These are phyloP conservation scores for Charina bottae DNA, from an alignment of 2,113 vertebrate species.

Conservation along the genomic window DNA sequence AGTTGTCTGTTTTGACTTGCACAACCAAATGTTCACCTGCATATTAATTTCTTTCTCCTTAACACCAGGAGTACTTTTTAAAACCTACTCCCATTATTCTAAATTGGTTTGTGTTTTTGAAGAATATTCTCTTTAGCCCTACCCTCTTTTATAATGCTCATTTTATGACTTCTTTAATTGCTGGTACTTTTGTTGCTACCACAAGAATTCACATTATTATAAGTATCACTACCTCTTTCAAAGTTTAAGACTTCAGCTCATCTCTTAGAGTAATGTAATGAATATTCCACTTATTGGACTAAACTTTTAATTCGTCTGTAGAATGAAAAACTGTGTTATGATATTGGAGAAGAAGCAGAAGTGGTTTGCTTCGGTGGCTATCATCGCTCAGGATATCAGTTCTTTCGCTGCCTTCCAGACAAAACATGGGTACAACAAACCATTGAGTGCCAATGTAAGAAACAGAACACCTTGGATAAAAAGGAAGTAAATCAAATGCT, in stretches of 20 bases:
- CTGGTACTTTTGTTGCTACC: not conserved
- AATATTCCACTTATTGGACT: not conserved
- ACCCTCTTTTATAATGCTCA: not conserved
- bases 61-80: not conserved
- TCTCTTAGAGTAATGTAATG: not conserved
- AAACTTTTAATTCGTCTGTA: conserved; percentile 52
- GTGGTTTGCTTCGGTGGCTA: conserved; percentile 81
- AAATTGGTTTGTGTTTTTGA: not conserved
- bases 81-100: not conserved
- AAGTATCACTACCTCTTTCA: not conserved
- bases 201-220: not conserved
- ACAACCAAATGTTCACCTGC: not conserved
- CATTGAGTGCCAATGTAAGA: conserved; percentile 78
- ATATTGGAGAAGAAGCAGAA: conserved; percentile 82
- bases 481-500: not conserved
- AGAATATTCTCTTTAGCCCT: not conserved
- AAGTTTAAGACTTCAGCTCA: not conserved
- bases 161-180: not conserved
- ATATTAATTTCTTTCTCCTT: not conserved
- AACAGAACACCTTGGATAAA: not conserved
- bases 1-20: not conserved
- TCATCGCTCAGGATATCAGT: conserved; percentile 79
- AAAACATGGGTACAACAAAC: conserved; percentile 75
- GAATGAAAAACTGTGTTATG: conserved; percentile 80
- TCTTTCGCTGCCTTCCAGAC: conserved; percentile 78